Conservation (phyloP, 2,797 vertebrate genomes). For the Pseudochromis fuscus region DNA sequence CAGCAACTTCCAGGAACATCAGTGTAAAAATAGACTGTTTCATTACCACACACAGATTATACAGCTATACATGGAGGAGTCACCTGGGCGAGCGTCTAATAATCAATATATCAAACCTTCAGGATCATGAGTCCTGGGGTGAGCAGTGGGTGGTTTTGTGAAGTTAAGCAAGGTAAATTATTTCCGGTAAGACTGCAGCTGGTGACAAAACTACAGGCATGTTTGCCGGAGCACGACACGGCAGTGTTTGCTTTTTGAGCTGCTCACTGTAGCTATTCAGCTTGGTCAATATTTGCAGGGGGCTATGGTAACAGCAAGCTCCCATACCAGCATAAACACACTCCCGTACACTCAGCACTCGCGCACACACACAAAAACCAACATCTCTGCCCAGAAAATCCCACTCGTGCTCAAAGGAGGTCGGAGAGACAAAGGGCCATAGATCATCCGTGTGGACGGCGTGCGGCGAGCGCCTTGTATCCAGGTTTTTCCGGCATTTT, state of each 20-base stretch:
- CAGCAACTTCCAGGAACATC: slow-evolving; percentile 33
- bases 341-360: slow-evolving; percentile 34
- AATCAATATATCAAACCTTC: slow-evolving; percentile 4
- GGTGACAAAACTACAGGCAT: slow-evolving; percentile 53
- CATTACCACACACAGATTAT: slow-evolving; percentile 48
- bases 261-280: slow-evolving; percentile 71
- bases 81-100: slow-evolving; percentile 15
- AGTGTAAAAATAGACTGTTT: slow-evolving; percentile 44
- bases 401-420: slow-evolving; percentile 70
- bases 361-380: slow-evolving; percentile 56
- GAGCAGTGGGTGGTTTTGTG: background rate
- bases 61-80: slow-evolving; percentile 43
- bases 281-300: slow-evolving; percentile 80
- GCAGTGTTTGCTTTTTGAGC: slow-evolving; percentile 63
- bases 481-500: slow-evolving; percentile 65
- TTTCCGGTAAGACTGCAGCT: slow-evolving; percentile 32
- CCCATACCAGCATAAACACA: slow-evolving; percentile 69
- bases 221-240: slow-evolving; percentile 48
- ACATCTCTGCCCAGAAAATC: slow-evolving; percentile 69
- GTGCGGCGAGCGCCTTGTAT: slow-evolving; percentile 66
- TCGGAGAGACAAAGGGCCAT: slow-evolving; percentile 74
- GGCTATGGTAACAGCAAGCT: slow-evolving; percentile 77
- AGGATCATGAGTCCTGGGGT: background rate
- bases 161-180: slow-evolving; percentile 28
- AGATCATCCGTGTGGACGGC: slow-evolving; percentile 68